These are phyloP conservation scores for Ceyx melanurus DNA, from an alignment of 2,113 vertebrate species.

Conservation along the genomic window DNA sequence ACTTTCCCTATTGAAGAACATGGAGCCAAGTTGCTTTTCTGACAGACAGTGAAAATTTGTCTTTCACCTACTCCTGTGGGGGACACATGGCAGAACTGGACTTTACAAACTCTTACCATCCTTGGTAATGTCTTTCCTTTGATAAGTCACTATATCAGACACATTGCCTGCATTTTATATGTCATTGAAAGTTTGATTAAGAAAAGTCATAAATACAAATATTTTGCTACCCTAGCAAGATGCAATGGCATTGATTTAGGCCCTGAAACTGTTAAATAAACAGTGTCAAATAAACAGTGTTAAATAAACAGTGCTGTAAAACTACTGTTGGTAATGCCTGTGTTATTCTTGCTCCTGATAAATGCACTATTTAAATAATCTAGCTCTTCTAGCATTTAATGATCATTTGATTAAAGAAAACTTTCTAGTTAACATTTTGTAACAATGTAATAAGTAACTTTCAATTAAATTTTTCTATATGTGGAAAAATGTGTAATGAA, in stretches of 20 bases:
- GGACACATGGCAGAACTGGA: background rate
- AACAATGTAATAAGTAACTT: slow-evolving; percentile 80
- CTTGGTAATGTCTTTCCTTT: background rate
- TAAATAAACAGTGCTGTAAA: slow-evolving; percentile 30
- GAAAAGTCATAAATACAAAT: slow-evolving; percentile 44
- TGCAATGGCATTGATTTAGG: background rate
- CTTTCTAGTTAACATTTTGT: slow-evolving; percentile 69
- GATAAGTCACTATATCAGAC: background rate
- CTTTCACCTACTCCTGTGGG: background rate
- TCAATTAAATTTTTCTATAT: slow-evolving; percentile 81
- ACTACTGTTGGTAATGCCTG: slow-evolving; percentile 3
- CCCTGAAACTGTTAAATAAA: slow-evolving; percentile 11
- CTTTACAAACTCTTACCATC: background rate
- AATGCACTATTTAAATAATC: slow-evolving; percentile 57
- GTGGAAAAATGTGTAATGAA: slow-evolving; percentile 74
- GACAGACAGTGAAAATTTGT: background rate
- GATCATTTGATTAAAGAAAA: slow-evolving; percentile 74
- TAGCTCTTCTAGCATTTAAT: slow-evolving; percentile 40
- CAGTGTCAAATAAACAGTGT: background rate
- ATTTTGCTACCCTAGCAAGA: slow-evolving; percentile 2
- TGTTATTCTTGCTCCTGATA: slow-evolving; percentile 40
- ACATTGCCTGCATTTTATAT: background rate
- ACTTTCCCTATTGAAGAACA: background rate
- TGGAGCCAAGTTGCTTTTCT: background rate
- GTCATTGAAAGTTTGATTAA: slow-evolving; percentile 12